Evolutionary conservation across 35 echinoderm and acorn worm genomes (phyloP).

Genomic region (Lytechinus pictus): DNA sequence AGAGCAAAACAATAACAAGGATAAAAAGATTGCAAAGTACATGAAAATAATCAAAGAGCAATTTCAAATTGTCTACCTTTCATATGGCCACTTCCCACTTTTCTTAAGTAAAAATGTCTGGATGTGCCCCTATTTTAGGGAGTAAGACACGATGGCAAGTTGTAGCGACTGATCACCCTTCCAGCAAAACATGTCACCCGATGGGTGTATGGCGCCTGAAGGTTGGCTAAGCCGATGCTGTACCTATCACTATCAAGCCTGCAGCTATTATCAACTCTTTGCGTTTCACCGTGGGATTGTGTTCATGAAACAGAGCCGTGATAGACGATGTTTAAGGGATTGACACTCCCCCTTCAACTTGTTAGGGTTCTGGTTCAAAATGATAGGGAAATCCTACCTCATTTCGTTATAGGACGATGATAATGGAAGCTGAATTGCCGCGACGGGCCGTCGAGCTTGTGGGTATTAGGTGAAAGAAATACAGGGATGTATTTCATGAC

Average conservation of each 20-base stretch:
- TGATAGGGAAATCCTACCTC: neutral
- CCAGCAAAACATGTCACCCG: neutral
- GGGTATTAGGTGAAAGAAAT: neutral
- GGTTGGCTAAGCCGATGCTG: neutral
- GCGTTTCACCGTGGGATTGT: neutral
- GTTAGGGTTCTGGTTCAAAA: neutral
- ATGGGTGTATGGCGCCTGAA: neutral
- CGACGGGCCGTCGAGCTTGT: neutral
- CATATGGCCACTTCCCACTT: neutral
- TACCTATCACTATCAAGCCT: neutral
- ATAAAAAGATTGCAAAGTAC: neutral
- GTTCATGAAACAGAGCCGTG: slow-evolving; percentile 21
- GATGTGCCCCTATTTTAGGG: neutral
- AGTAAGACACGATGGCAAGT: neutral
- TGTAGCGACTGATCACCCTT: neutral
- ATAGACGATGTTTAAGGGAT: slow-evolving; percentile 11
- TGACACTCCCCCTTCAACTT: slow-evolving; percentile 11
- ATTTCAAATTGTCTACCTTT: neutral
- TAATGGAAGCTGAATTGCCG: neutral
- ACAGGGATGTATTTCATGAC: neutral
- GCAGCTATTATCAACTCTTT: neutral
- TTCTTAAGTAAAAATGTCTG: neutral
- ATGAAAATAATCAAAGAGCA: neutral
- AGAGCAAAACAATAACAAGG: neutral
- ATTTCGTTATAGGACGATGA: slow-evolving; percentile 9